Conservation (phyloP, 2,797 vertebrate species). For the Pangasius sanitwongsei region DNA sequence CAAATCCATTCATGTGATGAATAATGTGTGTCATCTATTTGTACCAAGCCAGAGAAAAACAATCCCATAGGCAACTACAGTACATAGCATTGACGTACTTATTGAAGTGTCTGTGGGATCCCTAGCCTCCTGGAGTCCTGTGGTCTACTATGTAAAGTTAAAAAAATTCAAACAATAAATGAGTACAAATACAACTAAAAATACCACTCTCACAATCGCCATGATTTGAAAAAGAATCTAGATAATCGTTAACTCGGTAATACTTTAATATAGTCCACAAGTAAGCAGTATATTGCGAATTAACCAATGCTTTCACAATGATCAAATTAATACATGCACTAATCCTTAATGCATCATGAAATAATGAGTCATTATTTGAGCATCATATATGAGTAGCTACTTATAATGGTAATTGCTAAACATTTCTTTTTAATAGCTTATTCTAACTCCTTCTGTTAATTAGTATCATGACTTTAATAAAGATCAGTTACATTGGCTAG, state of each 20-base stretch:
- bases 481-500: not conserved
- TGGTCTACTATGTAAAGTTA: not conserved
- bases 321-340: not conserved
- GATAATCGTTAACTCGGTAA: not conserved
- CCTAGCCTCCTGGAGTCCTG: not conserved
- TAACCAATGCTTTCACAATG: not conserved
- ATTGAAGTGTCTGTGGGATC: not conserved
- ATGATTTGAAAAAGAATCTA: not conserved
- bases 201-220: not conserved
- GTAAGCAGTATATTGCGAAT: not conserved
- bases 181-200: not conserved
- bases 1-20: not conserved
- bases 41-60: not conserved
- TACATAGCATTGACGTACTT: not conserved
- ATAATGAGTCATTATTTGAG: constrained; percentile 2
- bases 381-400: not conserved
- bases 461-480: not conserved
- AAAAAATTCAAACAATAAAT: not conserved
- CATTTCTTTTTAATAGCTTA: not conserved
- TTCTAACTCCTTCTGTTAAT: not conserved
- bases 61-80: not conserved
- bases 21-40: not conserved
- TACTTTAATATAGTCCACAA: not conserved
- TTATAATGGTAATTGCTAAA: not conserved
- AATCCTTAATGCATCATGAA: not conserved